phyloP scores from a whole-genome alignment of 2,888 invertebrate species.

The Chelonus formosanus region DNA sequence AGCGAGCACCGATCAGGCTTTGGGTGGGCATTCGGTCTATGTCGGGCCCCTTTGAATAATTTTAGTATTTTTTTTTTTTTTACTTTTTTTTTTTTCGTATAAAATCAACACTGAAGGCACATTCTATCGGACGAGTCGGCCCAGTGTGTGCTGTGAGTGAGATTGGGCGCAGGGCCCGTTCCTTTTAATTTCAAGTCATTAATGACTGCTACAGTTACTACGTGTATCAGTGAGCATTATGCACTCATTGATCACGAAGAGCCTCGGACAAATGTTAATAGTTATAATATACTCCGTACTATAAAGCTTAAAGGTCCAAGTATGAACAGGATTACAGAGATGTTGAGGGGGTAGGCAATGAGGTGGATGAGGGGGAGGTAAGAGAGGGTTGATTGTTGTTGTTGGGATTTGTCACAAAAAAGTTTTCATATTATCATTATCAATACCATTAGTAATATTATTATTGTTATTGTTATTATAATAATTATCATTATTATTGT shows the following conservation, averaged over 20 bases:
- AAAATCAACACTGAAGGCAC: slow-evolving; percentile 94
- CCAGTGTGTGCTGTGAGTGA: slow-evolving; percentile 80
- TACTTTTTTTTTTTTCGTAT: slow-evolving; percentile 76
- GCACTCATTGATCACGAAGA: slow-evolving; percentile 52
- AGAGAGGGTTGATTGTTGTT: slow-evolving; percentile 27
- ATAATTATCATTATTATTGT: slow-evolving; percentile 4
- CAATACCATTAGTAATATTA: slow-evolving; percentile 5
- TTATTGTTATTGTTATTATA: slow-evolving; percentile 1
- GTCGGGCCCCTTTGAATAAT: slow-evolving; percentile 86
- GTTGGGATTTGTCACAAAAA: slow-evolving; percentile 32
- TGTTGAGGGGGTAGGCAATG: slow-evolving; percentile 2
- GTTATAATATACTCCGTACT: slow-evolving; percentile 24
- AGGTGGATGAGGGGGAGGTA: slow-evolving; percentile 8
- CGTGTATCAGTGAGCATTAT: slow-evolving; percentile 56
- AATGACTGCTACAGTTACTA: slow-evolving; percentile 54
- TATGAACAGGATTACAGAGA: slow-evolving; percentile 26
- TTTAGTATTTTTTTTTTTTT: slow-evolving; percentile 75
- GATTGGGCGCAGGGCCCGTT: slow-evolving; percentile 66
- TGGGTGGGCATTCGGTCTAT: slow-evolving; percentile 83
- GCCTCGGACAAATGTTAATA: slow-evolving; percentile 30
- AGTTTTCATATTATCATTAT: slow-evolving; percentile 29
- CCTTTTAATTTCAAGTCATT: slow-evolving; percentile 43
- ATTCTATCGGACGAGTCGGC: slow-evolving; percentile 94
- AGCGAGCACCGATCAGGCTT: slow-evolving; percentile 67
- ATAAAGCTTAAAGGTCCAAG: slow-evolving; percentile 25